Percentiles rank a stretch among this genome's conserved stretches.
phyloP scores from a whole-genome alignment of 2,797 vertebrate genomes.

The Microhierax caerulescens region DNA sequence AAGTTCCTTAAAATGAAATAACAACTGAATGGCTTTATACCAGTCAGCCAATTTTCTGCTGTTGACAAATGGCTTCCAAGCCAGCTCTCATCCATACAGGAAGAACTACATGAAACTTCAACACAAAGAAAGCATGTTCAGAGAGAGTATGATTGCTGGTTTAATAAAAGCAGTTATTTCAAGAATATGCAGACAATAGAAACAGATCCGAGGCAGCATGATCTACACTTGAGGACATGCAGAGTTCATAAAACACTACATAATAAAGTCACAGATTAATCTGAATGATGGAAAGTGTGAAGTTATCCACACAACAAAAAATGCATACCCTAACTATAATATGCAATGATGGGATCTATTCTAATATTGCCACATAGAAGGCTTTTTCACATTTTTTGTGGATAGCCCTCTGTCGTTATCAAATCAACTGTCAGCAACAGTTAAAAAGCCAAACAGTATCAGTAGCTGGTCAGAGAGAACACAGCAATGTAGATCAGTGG shows the following conservation, averaged over 20 bases:
- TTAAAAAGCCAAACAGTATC: not conserved
- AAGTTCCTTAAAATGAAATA: not conserved
- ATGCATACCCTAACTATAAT: not conserved
- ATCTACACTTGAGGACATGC: not conserved
- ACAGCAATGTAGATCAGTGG: not conserved
- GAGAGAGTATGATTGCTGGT: not conserved
- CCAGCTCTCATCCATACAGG: not conserved
- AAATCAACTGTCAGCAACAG: not conserved
- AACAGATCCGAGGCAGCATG: not conserved
- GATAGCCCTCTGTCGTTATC: not conserved
- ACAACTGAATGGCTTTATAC: not conserved
- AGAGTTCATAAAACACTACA: not conserved
- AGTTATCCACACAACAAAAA: not conserved
- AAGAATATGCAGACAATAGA: not conserved
- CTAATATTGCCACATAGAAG: not conserved
- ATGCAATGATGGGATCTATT: not conserved
- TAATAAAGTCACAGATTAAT: not conserved
- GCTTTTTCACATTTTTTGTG: not conserved
- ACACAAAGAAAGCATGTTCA: not conserved
- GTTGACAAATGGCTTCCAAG: not conserved
- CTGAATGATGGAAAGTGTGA: not conserved
- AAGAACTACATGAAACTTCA: not conserved
- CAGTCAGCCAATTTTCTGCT: not conserved
- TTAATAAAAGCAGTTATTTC: not conserved
- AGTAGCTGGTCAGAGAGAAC: not conserved